Base-by-base conservation (phyloP, 2,113 vertebrate genomes). In the Calidris pygmaea region DNA sequence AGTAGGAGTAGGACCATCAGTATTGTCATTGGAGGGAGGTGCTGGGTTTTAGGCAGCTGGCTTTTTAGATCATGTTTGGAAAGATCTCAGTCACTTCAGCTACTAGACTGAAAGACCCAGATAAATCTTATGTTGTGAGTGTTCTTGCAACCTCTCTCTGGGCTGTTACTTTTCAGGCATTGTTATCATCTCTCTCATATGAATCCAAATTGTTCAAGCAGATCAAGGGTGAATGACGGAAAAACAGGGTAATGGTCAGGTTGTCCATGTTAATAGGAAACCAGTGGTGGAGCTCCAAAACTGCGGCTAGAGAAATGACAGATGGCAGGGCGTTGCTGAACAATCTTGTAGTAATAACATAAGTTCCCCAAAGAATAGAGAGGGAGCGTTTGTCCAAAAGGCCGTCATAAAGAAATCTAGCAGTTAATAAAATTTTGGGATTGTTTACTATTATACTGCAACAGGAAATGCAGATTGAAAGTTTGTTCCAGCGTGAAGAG, bases 391-490 rank as follows among this genome's bases (percentile, higher is more conserved):
- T 93, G 71, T 79, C 59, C 71, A 71, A 72, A 90, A 95, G 39
- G 59, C 22, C 0, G 5, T 74, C 39, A 53, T 45, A 83, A 78
- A 55, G 35, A 93, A 80, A 58, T 86, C 65, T 75, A 81, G 53
- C 68, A 87, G 62, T 76, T 72, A 91, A 83, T 87, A 85, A 77
- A 52, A 58, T 73, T 43, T 83, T 66, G 27, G 29, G 20, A 47
- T 87, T 75, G 45, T 89, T 85, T 94, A 87, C 66, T 95, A 43
- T 87, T 81, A 73, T 93, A 59, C 17, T 94, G 79, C 76, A 89
- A 92, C 92, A 94, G 71, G 67, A 96, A 95, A 73, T 63, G 12
- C 47, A 90, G 55, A 72, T 94, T 87, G 88, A 63, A 76, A 35
- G 23, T 84, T 73, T 80, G 29, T 74, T 68, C 34, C 35, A 77